Evolutionary conservation across 2,113 vertebrate genomes (phyloP), one percentile per base, ranked within the genome.

Genomic region (Peromyscus maniculatus): DNA sequence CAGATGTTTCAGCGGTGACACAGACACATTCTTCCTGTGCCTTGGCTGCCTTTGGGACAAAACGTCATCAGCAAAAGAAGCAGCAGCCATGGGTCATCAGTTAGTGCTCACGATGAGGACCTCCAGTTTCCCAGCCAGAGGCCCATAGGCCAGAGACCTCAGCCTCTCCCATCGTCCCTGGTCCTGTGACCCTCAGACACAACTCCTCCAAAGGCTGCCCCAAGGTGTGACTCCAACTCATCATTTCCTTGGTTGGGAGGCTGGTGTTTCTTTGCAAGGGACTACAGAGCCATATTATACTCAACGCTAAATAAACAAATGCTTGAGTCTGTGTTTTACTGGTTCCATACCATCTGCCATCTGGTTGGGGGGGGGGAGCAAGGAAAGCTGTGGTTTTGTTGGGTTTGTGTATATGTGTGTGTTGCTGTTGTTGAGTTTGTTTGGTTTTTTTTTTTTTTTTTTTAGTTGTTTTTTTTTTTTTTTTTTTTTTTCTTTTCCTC

Each of bases 261-360:
- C 96, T 98, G 31, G 87, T 95, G 15, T 97, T 98, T 96, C 97
- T 95, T 93, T 96, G 94, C 95, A 90, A 97, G 90, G 94, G 88
- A 96, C 91, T 98, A 96, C 98, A 97, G 97, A 98, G 97, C 97
- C 98, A 98, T 95, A 96, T 97, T 97, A 97, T 94, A 97, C 74
- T 86, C 98, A 17, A 96, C 91, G 95, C 97, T 98, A 98, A 98
- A 98, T 98, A 98, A 99, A 98, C 98, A 98, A 98, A 98, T 78
- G 94, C 96, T 96, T 95, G 97, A 98, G 97, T 97, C 87, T 95
- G 97, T 97, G 96, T 98, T 98, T 98, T 97, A 98, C 97, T 80
- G 98, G 94, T 98, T 98, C 98, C 98, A 98, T 98, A 95, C 97
- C 97, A 94, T 97, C 97, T 97, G 97, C 98, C 98, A 98, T 98